Conservation (phyloP, 2,888 invertebrate species). For the Anorthoa munda region DNA sequence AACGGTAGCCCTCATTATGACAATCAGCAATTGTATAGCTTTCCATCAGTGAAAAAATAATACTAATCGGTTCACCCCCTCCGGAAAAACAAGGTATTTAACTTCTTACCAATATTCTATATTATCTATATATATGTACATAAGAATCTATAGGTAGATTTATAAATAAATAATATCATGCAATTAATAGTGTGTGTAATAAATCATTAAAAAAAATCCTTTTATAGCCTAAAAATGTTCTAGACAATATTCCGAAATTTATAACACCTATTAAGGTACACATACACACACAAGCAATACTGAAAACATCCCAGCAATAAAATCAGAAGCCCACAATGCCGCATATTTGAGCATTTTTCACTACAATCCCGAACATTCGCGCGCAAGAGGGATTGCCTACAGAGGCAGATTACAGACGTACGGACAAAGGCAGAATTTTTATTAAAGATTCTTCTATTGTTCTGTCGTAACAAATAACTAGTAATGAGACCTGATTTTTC, state of each 20-base stretch:
- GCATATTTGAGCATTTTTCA: slow-evolving; percentile 54
- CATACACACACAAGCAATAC: slow-evolving; percentile 10
- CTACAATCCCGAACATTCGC: slow-evolving; percentile 29
- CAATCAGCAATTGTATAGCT: too few relatives aligned
- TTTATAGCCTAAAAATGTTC: neutral
- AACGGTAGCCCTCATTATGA: too few relatives aligned
- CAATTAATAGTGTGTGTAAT: too few relatives aligned
- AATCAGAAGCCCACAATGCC: slow-evolving; percentile 8
- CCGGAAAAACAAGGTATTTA: too few relatives aligned
- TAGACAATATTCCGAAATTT: neutral
- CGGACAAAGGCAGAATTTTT: slow-evolving; percentile 58
- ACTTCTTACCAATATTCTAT: too few relatives aligned
- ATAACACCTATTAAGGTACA: neutral
- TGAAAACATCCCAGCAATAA: slow-evolving; percentile 16
- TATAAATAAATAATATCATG: too few relatives aligned
- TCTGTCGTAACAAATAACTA: slow-evolving; percentile 51
- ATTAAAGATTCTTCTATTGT: slow-evolving; percentile 58
- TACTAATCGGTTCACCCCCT: too few relatives aligned
- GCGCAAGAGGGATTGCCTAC: slow-evolving; percentile 32
- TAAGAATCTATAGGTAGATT: too few relatives aligned
- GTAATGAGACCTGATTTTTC: slow-evolving; percentile 53
- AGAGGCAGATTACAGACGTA: slow-evolving; percentile 14
- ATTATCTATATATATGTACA: too few relatives aligned
- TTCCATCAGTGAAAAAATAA: too few relatives aligned
- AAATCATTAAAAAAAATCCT: too few relatives aligned